Base-by-base conservation (phyloP, 2,113 vertebrate species). In the Oreochromis tanganicae region DNA sequence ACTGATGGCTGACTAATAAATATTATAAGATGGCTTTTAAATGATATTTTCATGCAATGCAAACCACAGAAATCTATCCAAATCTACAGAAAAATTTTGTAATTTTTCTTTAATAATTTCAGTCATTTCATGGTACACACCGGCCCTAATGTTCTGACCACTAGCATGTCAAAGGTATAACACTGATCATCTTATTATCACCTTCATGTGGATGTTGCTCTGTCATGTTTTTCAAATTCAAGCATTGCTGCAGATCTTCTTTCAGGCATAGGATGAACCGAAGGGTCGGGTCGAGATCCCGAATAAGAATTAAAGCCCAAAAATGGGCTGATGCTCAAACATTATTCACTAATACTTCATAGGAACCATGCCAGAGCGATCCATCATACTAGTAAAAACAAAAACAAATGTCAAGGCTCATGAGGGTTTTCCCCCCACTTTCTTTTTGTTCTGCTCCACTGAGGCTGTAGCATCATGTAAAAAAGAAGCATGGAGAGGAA, bases 261-360 rank as follows among this genome's bases (percentile, higher is more conserved):
- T 4, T 50, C 16, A 75, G 68, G 41, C 41, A 27, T 46, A 29
- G 24, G 71, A 19, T 48, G 71, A 48, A 75, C 24, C 0, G 6
- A 50, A 43, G 5, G 0, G 5, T 17, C 3, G 9, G 9, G 29
- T 46, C 5, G 13, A 43, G n/a, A 1, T 13, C 7, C 7, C 6
- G 1, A 27, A 73, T 1, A 0, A 75, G 71, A 75, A 50, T 32
- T 19, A 66, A 66, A 66, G 61, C 9, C 43, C 43, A 19, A 78
- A 34, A 78, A 19, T 50, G 73, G 48, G 27, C 17, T 2, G 4
- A 78, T 0, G 6, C 46, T 78, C 1, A 3, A 52, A 32, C 27
- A 34, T 32, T 32, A 17, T 50, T 48, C 6, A 19, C 9, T 75
- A 29, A 75, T 75, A 46, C 13, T 46, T 46, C 41, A 17, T 46